phyloP scores from a whole-genome alignment of 2,797 vertebrate species.

The Rhinoraja longicauda region DNA sequence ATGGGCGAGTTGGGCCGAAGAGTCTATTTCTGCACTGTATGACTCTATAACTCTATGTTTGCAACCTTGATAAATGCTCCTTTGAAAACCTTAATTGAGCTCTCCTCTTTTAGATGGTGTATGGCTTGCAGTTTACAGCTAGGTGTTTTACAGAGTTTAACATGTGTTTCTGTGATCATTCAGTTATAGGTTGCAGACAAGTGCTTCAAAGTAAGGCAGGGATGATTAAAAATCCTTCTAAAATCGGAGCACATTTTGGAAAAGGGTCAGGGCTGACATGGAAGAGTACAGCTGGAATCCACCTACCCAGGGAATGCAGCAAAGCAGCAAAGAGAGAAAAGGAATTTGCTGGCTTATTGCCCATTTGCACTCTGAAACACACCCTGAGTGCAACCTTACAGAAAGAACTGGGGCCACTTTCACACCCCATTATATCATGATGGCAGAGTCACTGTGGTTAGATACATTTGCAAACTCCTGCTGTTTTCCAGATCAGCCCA shows the following conservation, averaged over 20 bases:
- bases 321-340: neutral
- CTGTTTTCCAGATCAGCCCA: neutral
- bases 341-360: neutral
- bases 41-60: neutral
- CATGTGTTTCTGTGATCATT: neutral
- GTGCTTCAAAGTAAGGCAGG: neutral
- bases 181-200: neutral
- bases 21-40: no score
- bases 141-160: neutral
- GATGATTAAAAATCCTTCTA: neutral
- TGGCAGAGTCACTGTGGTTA: neutral
- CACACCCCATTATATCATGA: neutral
- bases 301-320: neutral
- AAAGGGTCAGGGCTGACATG: neutral
- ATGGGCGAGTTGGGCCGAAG: no score
- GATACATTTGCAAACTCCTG: neutral
- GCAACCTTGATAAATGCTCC: neutral
- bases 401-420: neutral
- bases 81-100: neutral
- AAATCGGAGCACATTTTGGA: neutral
- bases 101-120: neutral
- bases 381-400: neutral
- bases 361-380: neutral
- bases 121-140: neutral
- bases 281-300: neutral